Evolutionary conservation across 30 jellyfish, hydroid and myxozoan genomes (phyloP), one percentile per base, ranked within the genome.

Genomic region (Pseudorhiza aurosa): DNA sequence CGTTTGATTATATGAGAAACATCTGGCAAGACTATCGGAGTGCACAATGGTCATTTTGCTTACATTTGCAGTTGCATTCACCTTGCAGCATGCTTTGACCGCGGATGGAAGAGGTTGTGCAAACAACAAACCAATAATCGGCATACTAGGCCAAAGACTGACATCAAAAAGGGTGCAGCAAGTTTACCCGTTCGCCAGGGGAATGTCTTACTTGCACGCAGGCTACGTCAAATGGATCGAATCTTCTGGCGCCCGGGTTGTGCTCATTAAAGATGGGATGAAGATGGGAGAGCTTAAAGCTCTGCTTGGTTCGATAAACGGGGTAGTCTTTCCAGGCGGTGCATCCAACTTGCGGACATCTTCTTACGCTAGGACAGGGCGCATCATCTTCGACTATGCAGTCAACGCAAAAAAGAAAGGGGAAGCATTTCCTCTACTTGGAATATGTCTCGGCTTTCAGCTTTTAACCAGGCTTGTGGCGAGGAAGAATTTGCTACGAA

Each of bases 281-380:
- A 10, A 33, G 32, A 33, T 37, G 24, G 47, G 22, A 30, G 47
- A 58, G 28, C 59, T 77, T 14, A 30, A 9, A n/a, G 58, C 59
- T 18, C 72, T 77, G 24, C 44, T 77, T 35, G 50, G 31, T 31
- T 59, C 82, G 0, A 64, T 77, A 21, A 77, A 77, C 26, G 89
- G 89, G 22, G 89, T 77, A 25, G 50, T 77, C 2, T 62, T 77
- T 26, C 89, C 89, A 24, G 89, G 89, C 28, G 89, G 89, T 0
- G 58, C 40, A 15, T 51, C 70, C 63, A 77, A 72, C 82, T 68
- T 64, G 15, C 32, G 46, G 42, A 59, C 46, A 1, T 77, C 81
- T n/a, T 18, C 27, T 28, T 64, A 77, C 89, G 89, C 89, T 5
- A 59, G 29, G 25, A 74, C 75, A 10, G 87, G 87, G 29, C 30